Evolutionary conservation across 2,113 vertebrate species (phyloP), one percentile per base, ranked within the genome.

Genomic region (Meriones unguiculatus): DNA sequence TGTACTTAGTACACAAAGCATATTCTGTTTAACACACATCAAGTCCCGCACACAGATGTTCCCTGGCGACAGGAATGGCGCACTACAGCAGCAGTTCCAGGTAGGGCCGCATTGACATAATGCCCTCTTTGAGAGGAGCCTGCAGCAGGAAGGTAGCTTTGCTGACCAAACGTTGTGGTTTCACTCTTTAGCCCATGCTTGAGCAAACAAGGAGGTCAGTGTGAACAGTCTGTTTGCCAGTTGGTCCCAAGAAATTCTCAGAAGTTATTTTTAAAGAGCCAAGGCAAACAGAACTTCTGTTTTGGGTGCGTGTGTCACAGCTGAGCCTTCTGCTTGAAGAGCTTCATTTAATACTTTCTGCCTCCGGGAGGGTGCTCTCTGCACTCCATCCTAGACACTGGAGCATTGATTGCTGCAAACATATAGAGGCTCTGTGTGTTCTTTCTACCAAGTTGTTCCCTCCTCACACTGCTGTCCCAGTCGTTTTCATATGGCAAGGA

Each of bases 201-300:
- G 73, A 73, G 67, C 90, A 95, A 94, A 97, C 95, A 97, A 93
- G 95, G 77, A 93, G 96, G 86, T 97, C 90, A 92, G 50, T 90
- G 97, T 98, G 80, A 93, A 5, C 35, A 87, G 91, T 67, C 17
- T 96, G 0, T 87, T 96, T 87, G 87, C 35, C 28, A 77, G 38
- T 69, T 80, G 87, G 80, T 82, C 93, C 93, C 95, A 87, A 98
- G 92, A 94, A 92, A 87, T 89, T 96, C 96, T 98, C 92, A 92
- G 92, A 97, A 95, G 95, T 96, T 96, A 98, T 77, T 97, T 97
- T 95, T 96, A 73, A 97, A 91, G 62, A 97, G 57, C 64, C 95
- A 80, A 87, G 70, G 59, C 92, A 94, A 80, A 93, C 62, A 97
- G 95, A 95, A 87, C 94, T 92, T 64, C 92, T 95, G 94, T 97